Percentiles rank a stretch among this genome's conserved stretches.
Conservation (phyloP, 1,140 invertebrate species). For the Atta colombica region DNA sequence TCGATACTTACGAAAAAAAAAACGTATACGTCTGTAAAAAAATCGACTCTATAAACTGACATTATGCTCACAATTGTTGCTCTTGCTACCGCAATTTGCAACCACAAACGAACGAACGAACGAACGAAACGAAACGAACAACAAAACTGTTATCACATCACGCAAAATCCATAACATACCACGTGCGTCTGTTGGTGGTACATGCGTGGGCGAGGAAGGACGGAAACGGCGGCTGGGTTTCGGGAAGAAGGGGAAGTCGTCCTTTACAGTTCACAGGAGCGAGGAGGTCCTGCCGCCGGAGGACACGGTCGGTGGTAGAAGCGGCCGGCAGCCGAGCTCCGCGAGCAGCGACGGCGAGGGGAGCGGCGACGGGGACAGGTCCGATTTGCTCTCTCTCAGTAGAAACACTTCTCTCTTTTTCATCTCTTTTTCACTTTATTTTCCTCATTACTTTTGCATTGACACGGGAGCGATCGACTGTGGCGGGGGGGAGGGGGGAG, state of each 20-base stretch:
- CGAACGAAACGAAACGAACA: constrained; percentile 34
- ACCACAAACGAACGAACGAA: constrained; percentile 68
- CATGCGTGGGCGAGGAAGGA: constrained; percentile 89
- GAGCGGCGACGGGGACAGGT: constrained; percentile 94
- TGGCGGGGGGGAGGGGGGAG: constrained; percentile 10
- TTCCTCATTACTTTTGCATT: constrained; percentile 55
- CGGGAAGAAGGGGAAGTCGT: constrained; percentile 96
- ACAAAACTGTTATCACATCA: constrained; percentile 73
- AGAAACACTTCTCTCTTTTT: constrained; percentile 34
- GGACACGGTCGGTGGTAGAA: constrained; percentile 90
- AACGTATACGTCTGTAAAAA: constrained; percentile 14
- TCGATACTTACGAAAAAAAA: constrained; percentile 44
- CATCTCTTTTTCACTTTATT: constrained; percentile 46
- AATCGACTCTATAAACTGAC: constrained; percentile 29
- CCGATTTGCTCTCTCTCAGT: constrained; percentile 80
- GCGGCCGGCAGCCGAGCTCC: constrained; percentile 94
- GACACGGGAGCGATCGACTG: constrained; percentile 57
- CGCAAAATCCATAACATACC: constrained; percentile 83
- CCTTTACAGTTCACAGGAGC: constrained; percentile 97
- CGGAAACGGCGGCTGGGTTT: constrained; percentile 98
- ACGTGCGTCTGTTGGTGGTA: constrained; percentile 86
- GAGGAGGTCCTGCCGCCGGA: constrained; percentile 97
- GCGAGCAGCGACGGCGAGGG: constrained; percentile 97
- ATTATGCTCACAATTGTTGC: constrained; percentile 35
- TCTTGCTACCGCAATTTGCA: constrained; percentile 43